A percentile compares a stretch with the other conserved stretches of the same genome.
Conservation (phyloP, 2,113 vertebrate species). For the Rhynchopsitta pachyrhyncha region DNA sequence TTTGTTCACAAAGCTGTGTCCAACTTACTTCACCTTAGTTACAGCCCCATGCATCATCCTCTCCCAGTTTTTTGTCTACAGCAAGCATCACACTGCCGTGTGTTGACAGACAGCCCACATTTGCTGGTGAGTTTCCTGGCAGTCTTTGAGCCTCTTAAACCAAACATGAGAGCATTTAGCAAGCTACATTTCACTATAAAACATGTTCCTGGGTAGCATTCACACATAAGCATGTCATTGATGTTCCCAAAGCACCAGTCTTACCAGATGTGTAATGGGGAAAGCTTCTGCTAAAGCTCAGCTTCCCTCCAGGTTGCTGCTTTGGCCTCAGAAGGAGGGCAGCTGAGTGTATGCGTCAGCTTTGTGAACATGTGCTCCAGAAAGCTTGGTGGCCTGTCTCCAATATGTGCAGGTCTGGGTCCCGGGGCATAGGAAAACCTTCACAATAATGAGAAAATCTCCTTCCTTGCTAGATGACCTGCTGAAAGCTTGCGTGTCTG, state of each 20-base stretch:
- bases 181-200: background rate
- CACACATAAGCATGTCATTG: background rate
- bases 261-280: background rate
- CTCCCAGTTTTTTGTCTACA: rapidly evolving
- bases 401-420: background rate
- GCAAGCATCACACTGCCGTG: background rate
- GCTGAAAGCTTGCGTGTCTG: background rate
- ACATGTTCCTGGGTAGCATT: background rate
- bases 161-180: background rate
- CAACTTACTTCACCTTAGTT: background rate
- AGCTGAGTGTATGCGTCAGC: background rate
- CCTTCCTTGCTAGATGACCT: background rate
- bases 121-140: background rate
- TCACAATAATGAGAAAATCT: background rate
- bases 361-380: rapidly evolving
- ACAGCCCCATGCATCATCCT: background rate
- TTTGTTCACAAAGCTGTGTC: background rate
- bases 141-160: background rate
- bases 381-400: background rate
- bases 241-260: background rate
- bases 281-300: background rate
- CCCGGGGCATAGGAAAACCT: background rate
- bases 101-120: rapidly evolving
- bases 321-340: rapidly evolving
- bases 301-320: background rate